These are phyloP conservation scores for Rallus limicola DNA, from an alignment of 2,113 vertebrate genomes.

Conservation along the genomic window DNA sequence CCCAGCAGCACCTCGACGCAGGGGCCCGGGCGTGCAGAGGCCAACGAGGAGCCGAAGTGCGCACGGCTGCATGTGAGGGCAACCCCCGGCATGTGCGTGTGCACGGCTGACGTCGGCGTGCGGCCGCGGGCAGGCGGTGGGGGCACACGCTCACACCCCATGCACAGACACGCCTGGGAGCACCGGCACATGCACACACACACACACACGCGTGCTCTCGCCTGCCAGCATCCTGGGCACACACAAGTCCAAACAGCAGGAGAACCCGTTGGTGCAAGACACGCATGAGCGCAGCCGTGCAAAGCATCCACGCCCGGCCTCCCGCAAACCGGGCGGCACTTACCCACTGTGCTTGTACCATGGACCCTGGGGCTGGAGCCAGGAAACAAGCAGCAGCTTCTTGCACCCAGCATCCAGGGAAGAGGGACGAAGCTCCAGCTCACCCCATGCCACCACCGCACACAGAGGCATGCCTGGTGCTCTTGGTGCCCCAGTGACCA, in stretches of 20 bases:
- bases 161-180: accelerated
- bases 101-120: accelerated
- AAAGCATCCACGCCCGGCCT: not conserved
- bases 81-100: not conserved
- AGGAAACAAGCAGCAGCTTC: not conserved
- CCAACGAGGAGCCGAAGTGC: not conserved
- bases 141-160: not conserved
- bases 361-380: accelerated
- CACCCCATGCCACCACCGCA: not conserved
- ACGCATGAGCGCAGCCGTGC: accelerated
- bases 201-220: accelerated
- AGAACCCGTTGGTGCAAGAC: accelerated
- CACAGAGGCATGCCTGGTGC: accelerated
- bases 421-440: not conserved
- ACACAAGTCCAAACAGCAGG: not conserved
- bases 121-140: not conserved
- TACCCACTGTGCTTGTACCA: accelerated
- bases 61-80: not conserved
- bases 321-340: not conserved
- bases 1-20: not conserved
- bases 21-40: not conserved
- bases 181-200: accelerated
- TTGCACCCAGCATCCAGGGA: not conserved
- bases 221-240: accelerated
- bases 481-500: accelerated